Evolutionary conservation across 2,888 invertebrate genomes (phyloP).

Genomic region (Cheilosia pagana): DNA sequence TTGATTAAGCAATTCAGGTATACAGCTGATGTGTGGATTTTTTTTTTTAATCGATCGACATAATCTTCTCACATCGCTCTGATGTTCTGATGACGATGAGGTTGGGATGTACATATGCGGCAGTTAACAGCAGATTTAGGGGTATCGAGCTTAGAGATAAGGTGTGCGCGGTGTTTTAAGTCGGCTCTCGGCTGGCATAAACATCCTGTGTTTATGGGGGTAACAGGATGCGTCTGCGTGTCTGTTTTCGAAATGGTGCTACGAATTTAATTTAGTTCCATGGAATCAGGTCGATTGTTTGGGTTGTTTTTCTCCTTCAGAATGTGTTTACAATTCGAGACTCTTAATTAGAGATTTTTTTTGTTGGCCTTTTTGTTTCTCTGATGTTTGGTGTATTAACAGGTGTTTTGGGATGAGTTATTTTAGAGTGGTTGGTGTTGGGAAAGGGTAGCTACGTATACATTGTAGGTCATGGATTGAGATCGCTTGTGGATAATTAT

Average conservation of each 20-base stretch:
- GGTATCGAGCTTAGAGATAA: background rate
- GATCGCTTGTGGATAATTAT: slow-evolving; percentile 14
- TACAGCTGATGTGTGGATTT: slow-evolving; percentile 13
- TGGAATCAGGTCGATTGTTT: slow-evolving; percentile 54
- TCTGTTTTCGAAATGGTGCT: slow-evolving; percentile 38
- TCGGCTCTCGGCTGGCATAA: slow-evolving; percentile 51
- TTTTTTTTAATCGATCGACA: slow-evolving; percentile 28
- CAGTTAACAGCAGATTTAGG: slow-evolving; percentile 60
- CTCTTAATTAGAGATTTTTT: slow-evolving; percentile 14
- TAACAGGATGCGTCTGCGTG: slow-evolving; percentile 59
- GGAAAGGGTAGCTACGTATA: slow-evolving; percentile 18
- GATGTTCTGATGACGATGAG: slow-evolving; percentile 32
- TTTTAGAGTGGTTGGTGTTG: slow-evolving; percentile 27
- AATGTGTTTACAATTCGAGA: slow-evolving; percentile 52
- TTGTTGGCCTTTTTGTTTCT: background rate
- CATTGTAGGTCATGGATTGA: slow-evolving; percentile 40
- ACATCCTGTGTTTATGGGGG: slow-evolving; percentile 69
- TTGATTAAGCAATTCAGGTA: slow-evolving; percentile 40
- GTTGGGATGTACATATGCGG: slow-evolving; percentile 34
- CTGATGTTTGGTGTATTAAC: slow-evolving; percentile 30
- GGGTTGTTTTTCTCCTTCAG: slow-evolving; percentile 4
- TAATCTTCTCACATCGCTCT: slow-evolving; percentile 23
- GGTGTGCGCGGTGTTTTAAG: slow-evolving; percentile 7
- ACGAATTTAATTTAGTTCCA: slow-evolving; percentile 53
- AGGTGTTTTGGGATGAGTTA: slow-evolving; percentile 43